phyloP scores from a whole-genome alignment of 2,888 invertebrate species.

The Pammene aurita region DNA sequence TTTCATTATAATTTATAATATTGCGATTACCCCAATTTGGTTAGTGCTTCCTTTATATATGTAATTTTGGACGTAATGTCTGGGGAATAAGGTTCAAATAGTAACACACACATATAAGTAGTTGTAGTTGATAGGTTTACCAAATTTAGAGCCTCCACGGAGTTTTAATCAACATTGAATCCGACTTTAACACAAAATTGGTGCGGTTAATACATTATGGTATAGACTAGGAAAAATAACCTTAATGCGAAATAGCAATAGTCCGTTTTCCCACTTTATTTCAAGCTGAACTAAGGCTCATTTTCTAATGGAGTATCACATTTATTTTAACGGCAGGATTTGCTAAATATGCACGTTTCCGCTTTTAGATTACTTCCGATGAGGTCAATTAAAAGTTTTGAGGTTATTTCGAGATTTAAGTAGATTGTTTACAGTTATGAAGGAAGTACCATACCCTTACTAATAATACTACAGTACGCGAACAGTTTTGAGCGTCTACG shows the following conservation, averaged over 20 bases:
- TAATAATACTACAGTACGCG: too few species aligned
- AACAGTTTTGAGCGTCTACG: too few species aligned
- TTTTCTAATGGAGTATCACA: not conserved
- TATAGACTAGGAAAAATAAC: not conserved
- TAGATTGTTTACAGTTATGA: too few species aligned
- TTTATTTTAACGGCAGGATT: conserved; percentile 16
- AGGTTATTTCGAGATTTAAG: not conserved
- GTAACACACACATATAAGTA: not conserved
- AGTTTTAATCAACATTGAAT: conserved; percentile 50
- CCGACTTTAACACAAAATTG: conserved; percentile 42
- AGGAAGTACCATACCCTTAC: too few species aligned
- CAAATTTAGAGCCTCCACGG: conserved; percentile 38
- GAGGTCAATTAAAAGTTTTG: conserved; percentile 5
- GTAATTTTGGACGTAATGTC: not conserved
- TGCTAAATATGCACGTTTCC: conserved; percentile 8
- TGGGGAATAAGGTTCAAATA: not conserved
- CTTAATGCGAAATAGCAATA: not conserved
- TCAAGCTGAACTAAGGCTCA: not conserved
- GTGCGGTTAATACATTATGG: conserved; percentile 13
- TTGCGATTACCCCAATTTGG: not conserved
- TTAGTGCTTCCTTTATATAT: not conserved
- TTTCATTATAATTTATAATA: not conserved
- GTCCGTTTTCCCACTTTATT: not conserved
- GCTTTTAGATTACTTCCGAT: conserved; percentile 1
- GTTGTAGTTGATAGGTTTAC: conserved; percentile 9